These are phyloP conservation scores for Microplitis demolitor DNA, from an alignment of 1,140 invertebrate genomes.

Conservation along the genomic window DNA sequence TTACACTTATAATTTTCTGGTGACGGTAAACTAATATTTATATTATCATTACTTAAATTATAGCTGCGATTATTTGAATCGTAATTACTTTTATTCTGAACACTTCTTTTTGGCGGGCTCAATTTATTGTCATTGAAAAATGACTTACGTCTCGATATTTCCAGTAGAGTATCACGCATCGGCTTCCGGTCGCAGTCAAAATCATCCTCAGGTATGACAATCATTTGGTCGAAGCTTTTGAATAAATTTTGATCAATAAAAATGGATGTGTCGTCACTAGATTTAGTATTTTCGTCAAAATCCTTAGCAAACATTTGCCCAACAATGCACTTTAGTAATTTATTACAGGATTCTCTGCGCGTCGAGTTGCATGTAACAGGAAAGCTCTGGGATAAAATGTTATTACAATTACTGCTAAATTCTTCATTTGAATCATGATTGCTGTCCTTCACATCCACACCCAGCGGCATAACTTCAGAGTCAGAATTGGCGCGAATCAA, in stretches of 20 bases:
- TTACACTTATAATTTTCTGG: no score
- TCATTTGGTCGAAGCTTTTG: background rate
- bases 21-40: no score
- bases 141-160: background rate
- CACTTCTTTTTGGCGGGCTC: background rate
- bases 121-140: background rate
- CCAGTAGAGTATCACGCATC: slow-evolving; percentile 3
- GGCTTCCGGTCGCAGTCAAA: background rate
- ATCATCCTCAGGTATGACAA: no score
- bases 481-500: background rate
- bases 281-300: background rate
- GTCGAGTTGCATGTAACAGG: background rate
- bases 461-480: background rate
- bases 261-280: background rate
- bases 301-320: background rate
- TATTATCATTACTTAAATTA: no score
- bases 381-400: background rate
- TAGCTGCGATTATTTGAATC: background rate
- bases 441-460: background rate
- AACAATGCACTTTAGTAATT: background rate
- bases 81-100: background rate
- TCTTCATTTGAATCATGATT: background rate
- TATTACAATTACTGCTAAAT: background rate
- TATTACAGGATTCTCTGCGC: background rate
- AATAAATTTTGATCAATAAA: background rate